Conservation (phyloP, 1,140 invertebrate genomes). For the Aricia agestis region DNA sequence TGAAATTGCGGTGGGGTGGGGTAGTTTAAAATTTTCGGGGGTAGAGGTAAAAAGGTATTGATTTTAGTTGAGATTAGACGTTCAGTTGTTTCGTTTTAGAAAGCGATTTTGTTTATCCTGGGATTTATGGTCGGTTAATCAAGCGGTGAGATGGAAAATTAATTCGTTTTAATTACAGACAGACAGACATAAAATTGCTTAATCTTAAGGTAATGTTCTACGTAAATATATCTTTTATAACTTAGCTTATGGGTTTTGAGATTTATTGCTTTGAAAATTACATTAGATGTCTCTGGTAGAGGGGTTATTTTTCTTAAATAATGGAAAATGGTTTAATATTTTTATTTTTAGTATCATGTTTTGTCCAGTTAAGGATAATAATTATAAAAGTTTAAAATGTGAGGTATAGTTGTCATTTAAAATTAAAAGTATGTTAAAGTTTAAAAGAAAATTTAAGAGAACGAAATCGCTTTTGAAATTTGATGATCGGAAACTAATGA, state of each 20-base stretch:
- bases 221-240: not conserved
- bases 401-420: too few species aligned
- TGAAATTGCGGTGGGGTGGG: slow-evolving; percentile 53
- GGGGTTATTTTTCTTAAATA: too few species aligned
- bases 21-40: slow-evolving; percentile 65
- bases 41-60: slow-evolving; percentile 68
- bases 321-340: too few species aligned
- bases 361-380: too few species aligned
- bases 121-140: not conserved
- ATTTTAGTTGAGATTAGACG: slow-evolving; percentile 66
- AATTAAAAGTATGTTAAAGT: too few species aligned
- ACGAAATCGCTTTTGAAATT: too few species aligned
- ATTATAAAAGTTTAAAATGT: too few species aligned
- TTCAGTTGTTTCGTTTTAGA: slow-evolving; percentile 32
- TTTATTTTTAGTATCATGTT: too few species aligned
- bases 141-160: not conserved
- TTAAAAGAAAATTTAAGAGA: too few species aligned
- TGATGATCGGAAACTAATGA: too few species aligned
- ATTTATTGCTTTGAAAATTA: not conserved
- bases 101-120: slow-evolving; percentile 20
- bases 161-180: not conserved
- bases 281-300: too few species aligned
- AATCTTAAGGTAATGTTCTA: not conserved
- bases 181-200: not conserved
- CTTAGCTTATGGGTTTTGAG: not conserved